Evolutionary conservation across 2,113 vertebrate species (phyloP).

Genomic region (Struthidea cinerea): DNA sequence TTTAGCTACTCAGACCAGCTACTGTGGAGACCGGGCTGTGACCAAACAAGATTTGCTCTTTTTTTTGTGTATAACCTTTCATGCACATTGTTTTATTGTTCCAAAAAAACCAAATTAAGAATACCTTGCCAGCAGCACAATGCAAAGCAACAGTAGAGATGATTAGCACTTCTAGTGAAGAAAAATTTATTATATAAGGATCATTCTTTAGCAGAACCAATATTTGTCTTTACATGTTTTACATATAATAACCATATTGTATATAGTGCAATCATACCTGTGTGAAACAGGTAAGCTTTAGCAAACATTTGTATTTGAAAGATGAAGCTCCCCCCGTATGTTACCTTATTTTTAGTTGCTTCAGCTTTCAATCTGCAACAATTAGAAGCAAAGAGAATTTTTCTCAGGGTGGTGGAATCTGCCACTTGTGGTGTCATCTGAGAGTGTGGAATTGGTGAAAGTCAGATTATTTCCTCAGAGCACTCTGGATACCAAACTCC

Average conservation of each 20-base stretch:
- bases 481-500: neutral
- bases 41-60: neutral
- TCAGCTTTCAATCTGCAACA: neutral
- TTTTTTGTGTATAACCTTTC: neutral
- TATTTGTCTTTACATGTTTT: neutral
- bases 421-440: neutral
- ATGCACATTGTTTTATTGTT: neutral
- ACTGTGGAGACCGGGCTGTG: neutral
- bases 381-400: neutral
- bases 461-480: neutral
- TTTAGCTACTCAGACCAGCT: neutral
- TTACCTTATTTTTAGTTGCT: neutral
- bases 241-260: neutral
- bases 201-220: neutral
- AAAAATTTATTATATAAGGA: neutral
- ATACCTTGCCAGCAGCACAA: neutral
- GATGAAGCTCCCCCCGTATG: neutral
- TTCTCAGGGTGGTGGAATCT: neutral
- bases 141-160: neutral
- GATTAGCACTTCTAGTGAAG: neutral
- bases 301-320: neutral
- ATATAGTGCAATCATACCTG: neutral
- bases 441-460: neutral
- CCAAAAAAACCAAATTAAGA: neutral
- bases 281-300: neutral